These are phyloP conservation scores for Tetragonula carbonaria DNA, from an alignment of 2,888 invertebrate genomes.

Conservation along the genomic window DNA sequence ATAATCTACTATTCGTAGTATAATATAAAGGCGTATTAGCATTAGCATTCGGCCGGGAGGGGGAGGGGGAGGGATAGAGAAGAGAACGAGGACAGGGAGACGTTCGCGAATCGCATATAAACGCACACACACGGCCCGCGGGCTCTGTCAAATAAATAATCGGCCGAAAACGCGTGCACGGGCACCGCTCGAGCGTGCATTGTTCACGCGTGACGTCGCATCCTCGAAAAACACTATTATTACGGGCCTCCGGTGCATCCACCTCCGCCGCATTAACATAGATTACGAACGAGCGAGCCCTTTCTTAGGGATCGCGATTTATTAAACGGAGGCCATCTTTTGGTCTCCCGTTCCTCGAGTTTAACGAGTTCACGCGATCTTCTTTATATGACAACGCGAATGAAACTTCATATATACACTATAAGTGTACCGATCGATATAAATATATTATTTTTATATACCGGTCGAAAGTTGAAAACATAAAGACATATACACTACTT, in stretches of 20 bases:
- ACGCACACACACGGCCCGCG: constrained; percentile 63
- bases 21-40: constrained; percentile 29
- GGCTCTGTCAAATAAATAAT: constrained; percentile 75
- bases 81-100: too few relatives aligned
- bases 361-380: not conserved
- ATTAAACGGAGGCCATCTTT: constrained; percentile 30
- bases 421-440: too few relatives aligned
- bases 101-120: constrained; percentile 27
- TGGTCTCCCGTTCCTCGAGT: not conserved
- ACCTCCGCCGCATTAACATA: constrained; percentile 71
- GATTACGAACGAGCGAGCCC: constrained; percentile 65
- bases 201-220: constrained; percentile 67
- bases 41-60: not conserved
- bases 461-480: too few relatives aligned
- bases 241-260: constrained; percentile 56
- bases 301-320: constrained; percentile 43
- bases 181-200: constrained; percentile 30
- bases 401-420: not conserved
- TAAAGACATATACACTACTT: too few relatives aligned
- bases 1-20: constrained; percentile 1
- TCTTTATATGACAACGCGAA: not conserved
- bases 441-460: too few relatives aligned
- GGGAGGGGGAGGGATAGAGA: not conserved
- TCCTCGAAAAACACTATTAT: constrained; percentile 72
- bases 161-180: constrained; percentile 61